Percentiles rank a stretch among this genome's conserved stretches.
phyloP scores from a whole-genome alignment of 2,888 invertebrate genomes.

The Tanytarsus gracilentus region DNA sequence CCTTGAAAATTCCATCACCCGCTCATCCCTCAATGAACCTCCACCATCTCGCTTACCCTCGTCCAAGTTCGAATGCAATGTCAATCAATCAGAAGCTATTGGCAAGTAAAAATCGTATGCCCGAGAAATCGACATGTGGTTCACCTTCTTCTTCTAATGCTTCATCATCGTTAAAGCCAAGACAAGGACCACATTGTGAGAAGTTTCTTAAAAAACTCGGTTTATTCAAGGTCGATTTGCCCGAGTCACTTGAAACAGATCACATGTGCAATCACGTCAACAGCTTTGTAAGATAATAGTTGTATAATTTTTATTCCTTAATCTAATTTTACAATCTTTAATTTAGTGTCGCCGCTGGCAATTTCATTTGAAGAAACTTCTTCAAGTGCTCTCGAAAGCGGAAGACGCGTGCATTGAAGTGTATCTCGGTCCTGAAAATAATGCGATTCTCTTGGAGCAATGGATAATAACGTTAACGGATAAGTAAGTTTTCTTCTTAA shows the following conservation, averaged over 20 bases:
- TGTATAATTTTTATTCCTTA: background rate
- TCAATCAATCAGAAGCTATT: conserved; percentile 6
- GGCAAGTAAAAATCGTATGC: background rate
- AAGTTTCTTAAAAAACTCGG: conserved; percentile 44
- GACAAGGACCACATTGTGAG: conserved; percentile 45
- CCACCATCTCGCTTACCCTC: conserved; percentile 1
- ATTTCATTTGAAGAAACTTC: conserved; percentile 41
- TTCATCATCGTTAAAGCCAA: conserved; percentile 36
- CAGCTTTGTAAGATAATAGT: conserved; percentile 39
- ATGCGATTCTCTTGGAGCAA: conserved; percentile 42
- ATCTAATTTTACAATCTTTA: background rate
- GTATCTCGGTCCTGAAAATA: conserved; percentile 41
- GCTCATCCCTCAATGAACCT: background rate
- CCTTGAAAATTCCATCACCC: too few relatives aligned
- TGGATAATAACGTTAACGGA: conserved; percentile 42
- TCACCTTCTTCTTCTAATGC: background rate
- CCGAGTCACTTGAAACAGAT: conserved; percentile 33
- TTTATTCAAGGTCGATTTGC: conserved; percentile 39
- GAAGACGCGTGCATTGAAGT: conserved; percentile 44
- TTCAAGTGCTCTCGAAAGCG: conserved; percentile 39
- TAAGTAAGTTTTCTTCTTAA: conserved; percentile 35
- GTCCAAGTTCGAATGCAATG: background rate
- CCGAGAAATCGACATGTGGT: background rate
- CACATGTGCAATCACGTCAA: conserved; percentile 44
- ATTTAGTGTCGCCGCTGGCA: conserved; percentile 41